These are phyloP conservation scores for Grallaria varia DNA, from an alignment of 2,113 vertebrate species.

Conservation along the genomic window DNA sequence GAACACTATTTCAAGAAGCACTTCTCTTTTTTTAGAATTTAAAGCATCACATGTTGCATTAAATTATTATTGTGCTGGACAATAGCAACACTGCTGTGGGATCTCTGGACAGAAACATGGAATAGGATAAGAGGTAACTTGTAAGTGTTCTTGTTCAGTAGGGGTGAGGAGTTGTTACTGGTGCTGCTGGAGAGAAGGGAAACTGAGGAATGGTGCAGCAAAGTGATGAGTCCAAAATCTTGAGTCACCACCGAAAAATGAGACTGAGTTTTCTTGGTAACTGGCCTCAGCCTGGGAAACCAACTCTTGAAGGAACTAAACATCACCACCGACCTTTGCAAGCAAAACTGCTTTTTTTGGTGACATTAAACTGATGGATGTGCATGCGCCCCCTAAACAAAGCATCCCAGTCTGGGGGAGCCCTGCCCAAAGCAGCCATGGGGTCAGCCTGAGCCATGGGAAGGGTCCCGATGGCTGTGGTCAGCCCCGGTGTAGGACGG, in stretches of 20 bases:
- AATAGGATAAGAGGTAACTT: not conserved
- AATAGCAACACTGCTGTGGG: not conserved
- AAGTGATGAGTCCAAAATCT: not conserved
- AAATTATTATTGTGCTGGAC: not conserved
- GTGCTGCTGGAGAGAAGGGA: not conserved
- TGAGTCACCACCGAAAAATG: not conserved
- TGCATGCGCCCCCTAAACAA: no score
- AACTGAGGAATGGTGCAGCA: not conserved
- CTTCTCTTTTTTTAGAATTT: not conserved
- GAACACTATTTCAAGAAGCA: not conserved
- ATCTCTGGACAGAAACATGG: not conserved
- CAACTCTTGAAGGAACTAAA: not conserved
- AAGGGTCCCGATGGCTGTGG: not conserved
- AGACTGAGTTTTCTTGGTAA: not conserved
- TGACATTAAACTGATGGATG: not conserved
- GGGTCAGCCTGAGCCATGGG: rapidly evolving
- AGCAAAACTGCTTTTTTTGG: rapidly evolving
- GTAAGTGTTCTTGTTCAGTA: not conserved
- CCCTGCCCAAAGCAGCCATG: rapidly evolving
- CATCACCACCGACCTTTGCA: not conserved
- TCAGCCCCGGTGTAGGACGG: rapidly evolving
- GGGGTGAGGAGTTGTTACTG: not conserved
- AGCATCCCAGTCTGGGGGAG: not conserved
- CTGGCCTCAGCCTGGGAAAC: not conserved
- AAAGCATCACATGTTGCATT: not conserved